A percentile compares a stretch with the other conserved stretches of the same genome.
phyloP scores from a whole-genome alignment of 1,140 invertebrate genomes.

The Platorchestia sp. region DNA sequence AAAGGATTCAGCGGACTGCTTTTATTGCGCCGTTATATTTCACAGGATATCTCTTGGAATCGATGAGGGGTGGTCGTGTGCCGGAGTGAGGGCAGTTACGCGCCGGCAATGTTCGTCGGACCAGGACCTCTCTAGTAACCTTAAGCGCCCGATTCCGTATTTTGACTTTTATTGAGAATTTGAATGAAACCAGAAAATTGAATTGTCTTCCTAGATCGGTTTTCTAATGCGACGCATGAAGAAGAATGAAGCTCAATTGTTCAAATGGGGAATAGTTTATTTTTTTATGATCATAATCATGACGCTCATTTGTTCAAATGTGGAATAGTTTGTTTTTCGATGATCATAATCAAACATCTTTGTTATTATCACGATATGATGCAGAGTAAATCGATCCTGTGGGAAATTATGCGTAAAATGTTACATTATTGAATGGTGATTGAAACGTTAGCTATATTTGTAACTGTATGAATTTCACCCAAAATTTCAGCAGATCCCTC shows the following conservation, averaged over 20 bases:
- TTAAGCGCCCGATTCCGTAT: neutral
- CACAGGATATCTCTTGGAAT: conserved; percentile 1
- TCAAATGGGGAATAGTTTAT: too few relatives aligned
- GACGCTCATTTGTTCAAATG: neutral
- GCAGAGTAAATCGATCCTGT: neutral
- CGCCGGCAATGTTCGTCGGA: neutral
- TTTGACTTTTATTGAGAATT: neutral
- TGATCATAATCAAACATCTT: neutral
- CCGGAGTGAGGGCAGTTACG: neutral
- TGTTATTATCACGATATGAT: neutral
- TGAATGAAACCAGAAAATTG: neutral
- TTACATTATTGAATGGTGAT: too few relatives aligned
- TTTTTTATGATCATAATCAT: neutral
- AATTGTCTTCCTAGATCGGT: neutral
- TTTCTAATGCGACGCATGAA: neutral
- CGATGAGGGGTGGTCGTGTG: neutral
- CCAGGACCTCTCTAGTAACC: neutral
- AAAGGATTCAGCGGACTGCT: conserved; percentile 32
- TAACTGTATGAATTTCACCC: too few relatives aligned
- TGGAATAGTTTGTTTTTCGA: neutral
- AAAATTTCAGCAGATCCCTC: too few relatives aligned
- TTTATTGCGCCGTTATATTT: conserved; percentile 48
- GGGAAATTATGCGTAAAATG: too few relatives aligned
- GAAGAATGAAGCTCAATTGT: neutral
- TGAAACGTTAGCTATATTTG: too few relatives aligned